Base-by-base conservation (phyloP, 2,888 invertebrate species). In the Pterostichus niger region DNA sequence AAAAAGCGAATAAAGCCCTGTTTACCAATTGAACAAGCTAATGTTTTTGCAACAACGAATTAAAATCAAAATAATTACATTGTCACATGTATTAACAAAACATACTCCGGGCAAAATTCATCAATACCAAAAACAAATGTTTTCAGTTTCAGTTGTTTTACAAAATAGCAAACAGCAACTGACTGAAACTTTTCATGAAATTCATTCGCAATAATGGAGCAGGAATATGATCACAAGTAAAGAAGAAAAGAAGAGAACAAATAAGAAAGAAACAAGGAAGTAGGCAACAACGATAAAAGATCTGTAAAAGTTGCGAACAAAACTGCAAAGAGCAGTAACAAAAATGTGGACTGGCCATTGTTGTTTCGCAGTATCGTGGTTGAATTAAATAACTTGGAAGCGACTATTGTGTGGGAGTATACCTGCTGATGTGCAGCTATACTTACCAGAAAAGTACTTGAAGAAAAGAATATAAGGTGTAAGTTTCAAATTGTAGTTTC, bases 31-130 rank as follows among this genome's bases (percentile, higher is more conserved):
- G n/a, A n/a, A 64, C 56, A 64, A 64, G 64, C 33, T 35, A 64
- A 13, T 64, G 64, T 64, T 64, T 61, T 64, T 33, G 11, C n/a
- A 64, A 64, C 49, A 49, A n/a, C 35, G 33, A 35, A 35, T 64
- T 33, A 35, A 64, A 64, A 64, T 64, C 64, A 64, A 64, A 64
- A 64, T 64, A 64, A 33, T 35, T 35, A 35, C 64, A 64, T 61
- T 61, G 64, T 40, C 35, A 64, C 35, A 35, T 11, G 24, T 64
- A 33, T 7, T 31, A 64, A 64, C 61, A 24, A 61, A 13, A 13
- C 10, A 2, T 11, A 5, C 11, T 11, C 17, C 3, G 17, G 24
- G 24, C 24, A 24, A 24, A 31, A 59, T 59, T 59, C 24, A 40
- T 40, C 40, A 40, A 40, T 40, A 40, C 40, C 2, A 40, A 40